phyloP scores from a whole-genome alignment of 1,140 invertebrate genomes.

The Akabosia matsudoensis region DNA sequence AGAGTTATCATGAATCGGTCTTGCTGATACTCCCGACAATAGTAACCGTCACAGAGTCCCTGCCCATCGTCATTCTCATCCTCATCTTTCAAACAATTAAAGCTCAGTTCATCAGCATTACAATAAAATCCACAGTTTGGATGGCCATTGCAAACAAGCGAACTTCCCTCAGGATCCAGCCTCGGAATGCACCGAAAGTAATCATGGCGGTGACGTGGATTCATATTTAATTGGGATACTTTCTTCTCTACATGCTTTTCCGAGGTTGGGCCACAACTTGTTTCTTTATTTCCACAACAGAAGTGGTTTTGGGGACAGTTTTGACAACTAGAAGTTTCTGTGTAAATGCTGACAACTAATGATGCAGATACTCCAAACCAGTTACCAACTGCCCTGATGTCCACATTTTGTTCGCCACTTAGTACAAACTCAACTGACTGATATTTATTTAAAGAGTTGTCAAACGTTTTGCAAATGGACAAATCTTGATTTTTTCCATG shows the following conservation, averaged over 20 bases:
- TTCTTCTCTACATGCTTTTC: not conserved
- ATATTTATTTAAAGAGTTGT: not conserved
- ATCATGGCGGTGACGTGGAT: not conserved
- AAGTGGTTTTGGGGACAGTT: not conserved
- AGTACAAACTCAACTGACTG: not conserved
- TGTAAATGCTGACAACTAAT: not conserved
- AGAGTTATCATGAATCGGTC: not conserved
- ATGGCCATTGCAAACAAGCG: constrained; percentile 8
- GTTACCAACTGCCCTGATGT: not conserved
- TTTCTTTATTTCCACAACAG: not conserved
- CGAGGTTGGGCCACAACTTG: not conserved
- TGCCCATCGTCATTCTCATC: not conserved
- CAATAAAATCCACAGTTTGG: constrained; percentile 25
- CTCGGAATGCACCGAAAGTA: not conserved
- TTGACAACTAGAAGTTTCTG: not conserved
- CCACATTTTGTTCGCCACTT: not conserved
- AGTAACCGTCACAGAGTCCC: not conserved
- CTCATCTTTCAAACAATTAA: not conserved
- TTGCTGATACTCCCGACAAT: not conserved
- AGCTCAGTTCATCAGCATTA: constrained; percentile 11
- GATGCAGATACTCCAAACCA: not conserved
- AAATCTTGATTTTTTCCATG: not conserved
- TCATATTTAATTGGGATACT: not conserved
- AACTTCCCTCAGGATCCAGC: not conserved
- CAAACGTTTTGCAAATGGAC: not conserved